A percentile compares a stretch with the other conserved stretches of the same genome.
Conservation (phyloP, 2,888 invertebrate species). For the Lasius platythorax region DNA sequence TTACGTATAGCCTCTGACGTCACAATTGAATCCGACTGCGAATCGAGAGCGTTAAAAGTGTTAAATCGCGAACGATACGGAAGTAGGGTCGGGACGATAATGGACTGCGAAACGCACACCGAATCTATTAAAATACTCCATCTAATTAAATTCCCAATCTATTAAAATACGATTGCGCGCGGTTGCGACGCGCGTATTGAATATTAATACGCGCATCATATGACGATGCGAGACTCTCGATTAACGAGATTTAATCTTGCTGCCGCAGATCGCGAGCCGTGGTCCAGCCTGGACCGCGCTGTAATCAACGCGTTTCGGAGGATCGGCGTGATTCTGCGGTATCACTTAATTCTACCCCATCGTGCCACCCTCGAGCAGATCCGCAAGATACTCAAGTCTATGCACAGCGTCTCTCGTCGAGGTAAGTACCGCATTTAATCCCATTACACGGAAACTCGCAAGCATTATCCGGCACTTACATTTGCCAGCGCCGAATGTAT, state of each 20-base stretch:
- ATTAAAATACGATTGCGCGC: conserved; percentile 22
- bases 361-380: conserved; percentile 85
- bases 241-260: neutral
- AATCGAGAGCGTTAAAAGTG: neutral
- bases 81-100: neutral
- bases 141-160: neutral
- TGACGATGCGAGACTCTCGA: neutral
- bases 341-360: conserved; percentile 86
- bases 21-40: neutral
- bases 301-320: conserved; percentile 87
- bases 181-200: conserved; percentile 1
- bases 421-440: conserved; percentile 81
- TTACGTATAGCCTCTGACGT: conserved; percentile 1
- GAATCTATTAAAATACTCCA: neutral
- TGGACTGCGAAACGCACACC: neutral
- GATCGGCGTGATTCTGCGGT: conserved; percentile 87
- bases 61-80: neutral
- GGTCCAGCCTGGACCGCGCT: conserved; percentile 87
- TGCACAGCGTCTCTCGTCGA: conserved; percentile 86
- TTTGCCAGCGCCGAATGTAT: neutral
- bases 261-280: conserved; percentile 87
- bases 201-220: conserved; percentile 11
- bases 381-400: conserved; percentile 84
- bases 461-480: conserved; percentile 12
- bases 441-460: neutral